Evolutionary conservation across 2,797 vertebrate species (phyloP).

Genomic region (Harpagifer antarcticus): DNA sequence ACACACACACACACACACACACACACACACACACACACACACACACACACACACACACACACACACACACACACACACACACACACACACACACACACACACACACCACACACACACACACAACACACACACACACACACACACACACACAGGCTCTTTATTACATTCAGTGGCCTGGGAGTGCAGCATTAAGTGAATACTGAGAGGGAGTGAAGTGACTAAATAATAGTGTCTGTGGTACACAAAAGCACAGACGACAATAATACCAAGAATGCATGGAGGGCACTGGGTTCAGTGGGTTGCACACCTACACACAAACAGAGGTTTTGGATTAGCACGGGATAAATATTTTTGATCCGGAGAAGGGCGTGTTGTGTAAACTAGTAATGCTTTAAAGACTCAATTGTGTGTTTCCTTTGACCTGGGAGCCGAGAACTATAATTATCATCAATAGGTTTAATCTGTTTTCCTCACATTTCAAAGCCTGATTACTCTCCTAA

Average conservation of each 20-base stretch:
- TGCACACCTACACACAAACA: constrained; percentile 67
- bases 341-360: constrained; percentile 62
- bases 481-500: background rate
- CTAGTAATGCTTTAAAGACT: constrained; percentile 21
- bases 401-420: constrained; percentile 29
- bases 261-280: constrained; percentile 73
- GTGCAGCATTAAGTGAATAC: constrained; percentile 75
- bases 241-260: constrained; percentile 75
- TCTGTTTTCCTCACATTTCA: background rate
- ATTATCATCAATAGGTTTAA: constrained; percentile 7
- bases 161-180: constrained; percentile 49
- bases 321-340: constrained; percentile 58
- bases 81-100: constrained; percentile 47
- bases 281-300: constrained; percentile 64
- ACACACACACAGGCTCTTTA: constrained; percentile 17
- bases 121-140: constrained; percentile 53
- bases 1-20: constrained; percentile 23
- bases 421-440: constrained; percentile 1
- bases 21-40: constrained; percentile 27
- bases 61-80: constrained; percentile 30
- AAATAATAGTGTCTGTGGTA: constrained; percentile 76
- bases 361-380: constrained; percentile 38
- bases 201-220: constrained; percentile 70
- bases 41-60: constrained; percentile 51
- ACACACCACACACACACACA: constrained; percentile 40